Base-by-base conservation (phyloP, 2,113 vertebrate species). In the Xenopus laevis region DNA sequence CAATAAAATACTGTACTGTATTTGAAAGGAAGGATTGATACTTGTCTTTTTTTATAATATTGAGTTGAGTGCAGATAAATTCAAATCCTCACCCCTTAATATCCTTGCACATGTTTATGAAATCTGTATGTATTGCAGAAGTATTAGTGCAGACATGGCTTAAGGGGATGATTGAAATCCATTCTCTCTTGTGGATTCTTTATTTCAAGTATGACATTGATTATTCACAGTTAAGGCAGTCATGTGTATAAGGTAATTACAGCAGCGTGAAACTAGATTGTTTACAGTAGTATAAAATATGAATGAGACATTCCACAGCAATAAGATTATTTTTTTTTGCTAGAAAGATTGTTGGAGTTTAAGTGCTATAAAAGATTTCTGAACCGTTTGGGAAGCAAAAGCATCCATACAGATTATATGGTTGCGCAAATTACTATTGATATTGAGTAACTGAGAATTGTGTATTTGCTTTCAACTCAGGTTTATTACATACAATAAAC, bases 401-500 rank as follows among this genome's bases (percentile, higher is more conserved):
- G 2, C 18, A 68, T 53, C 47, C 16, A 52, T 53, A 23, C 47
- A 68, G 52, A 68, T 68, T 23, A 50, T 65, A n/a, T 52, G 21
- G 65, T 50, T 52, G 65, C 23, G 30, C 21, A 53, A 68, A 68
- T 68, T 52, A 21, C 46, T 53, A 23, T 68, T 68, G 45, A 68
- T 16, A 68, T 16, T 52, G n/a, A 15, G 52, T 10, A 68, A 55
- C 5, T 21, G 53, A 46, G 40, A 21, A 61, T 47, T 62, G 45
- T 71, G 40, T 30, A 71, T 71, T 62, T 71, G 44, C 46, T 63
- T 62, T 71, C 46, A 63, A 23, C 47, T 33, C 23, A 52, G 45
- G 60, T 71, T 71, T 71, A 71, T 63, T 63, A 53, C 20, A 33
- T 63, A 20, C 58, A 71, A 71, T 53, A 71, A 71, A 63, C 45